Evolutionary conservation across 2,113 vertebrate genomes (phyloP).

Genomic region (Chaetorhynchus papuensis): DNA sequence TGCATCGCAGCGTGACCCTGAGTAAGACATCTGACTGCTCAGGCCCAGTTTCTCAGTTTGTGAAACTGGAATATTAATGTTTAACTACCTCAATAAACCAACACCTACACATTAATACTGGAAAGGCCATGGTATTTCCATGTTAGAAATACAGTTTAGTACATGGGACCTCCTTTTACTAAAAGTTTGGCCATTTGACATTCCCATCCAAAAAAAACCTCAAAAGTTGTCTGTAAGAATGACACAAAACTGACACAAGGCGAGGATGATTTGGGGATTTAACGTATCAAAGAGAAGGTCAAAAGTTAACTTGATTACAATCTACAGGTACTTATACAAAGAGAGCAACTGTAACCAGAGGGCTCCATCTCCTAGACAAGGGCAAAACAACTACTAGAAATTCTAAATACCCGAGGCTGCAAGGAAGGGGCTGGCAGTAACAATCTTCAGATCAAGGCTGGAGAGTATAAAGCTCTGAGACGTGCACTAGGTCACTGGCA

Average conservation of each 20-base stretch:
- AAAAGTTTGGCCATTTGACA: neutral
- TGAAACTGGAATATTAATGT: conserved; percentile 18
- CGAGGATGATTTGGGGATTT: neutral
- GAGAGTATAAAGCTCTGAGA: neutral
- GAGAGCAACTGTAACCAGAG: neutral
- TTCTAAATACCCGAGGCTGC: neutral
- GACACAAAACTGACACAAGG: neutral
- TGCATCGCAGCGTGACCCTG: neutral
- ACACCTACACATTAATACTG: neutral
- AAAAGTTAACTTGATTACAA: conserved; percentile 38
- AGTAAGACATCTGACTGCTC: neutral
- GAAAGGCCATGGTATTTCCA: neutral
- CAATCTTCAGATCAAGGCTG: neutral
- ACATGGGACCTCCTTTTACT: neutral
- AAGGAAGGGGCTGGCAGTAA: neutral
- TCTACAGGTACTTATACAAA: neutral
- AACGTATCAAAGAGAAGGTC: conserved; percentile 14
- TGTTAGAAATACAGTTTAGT: neutral
- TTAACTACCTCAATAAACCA: conserved; percentile 8
- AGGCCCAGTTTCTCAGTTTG: neutral
- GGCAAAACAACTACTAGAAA: neutral
- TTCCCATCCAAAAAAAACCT: neutral
- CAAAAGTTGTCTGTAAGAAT: neutral
- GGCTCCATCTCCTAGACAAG: neutral
- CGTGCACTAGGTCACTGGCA: rapidly evolving